A percentile compares a stretch with the other conserved stretches of the same genome.
These are phyloP conservation scores for Charadrius vociferus DNA, from an alignment of 2,113 vertebrate genomes.

Conservation along the genomic window DNA sequence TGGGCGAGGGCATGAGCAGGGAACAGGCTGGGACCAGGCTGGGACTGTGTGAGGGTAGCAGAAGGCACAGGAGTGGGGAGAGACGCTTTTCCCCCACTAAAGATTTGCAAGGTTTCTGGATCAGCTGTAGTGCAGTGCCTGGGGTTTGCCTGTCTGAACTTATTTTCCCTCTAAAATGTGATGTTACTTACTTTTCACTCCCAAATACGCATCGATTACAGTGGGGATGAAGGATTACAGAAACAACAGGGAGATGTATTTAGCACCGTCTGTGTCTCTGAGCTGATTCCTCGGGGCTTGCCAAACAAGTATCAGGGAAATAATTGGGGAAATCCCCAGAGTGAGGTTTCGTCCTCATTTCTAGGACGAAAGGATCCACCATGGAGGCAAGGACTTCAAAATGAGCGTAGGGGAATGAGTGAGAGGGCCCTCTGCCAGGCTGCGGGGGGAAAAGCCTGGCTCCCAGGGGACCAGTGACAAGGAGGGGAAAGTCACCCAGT, in stretches of 20 bases:
- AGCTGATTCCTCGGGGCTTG: background rate
- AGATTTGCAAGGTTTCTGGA: background rate
- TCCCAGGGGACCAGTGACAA: background rate
- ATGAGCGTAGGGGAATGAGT: rapidly evolving
- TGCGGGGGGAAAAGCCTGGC: rapidly evolving
- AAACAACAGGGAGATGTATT: background rate
- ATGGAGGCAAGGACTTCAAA: background rate
- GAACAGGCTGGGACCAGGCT: background rate
- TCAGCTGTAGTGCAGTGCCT: background rate
- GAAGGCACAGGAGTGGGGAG: background rate
- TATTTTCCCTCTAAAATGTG: background rate
- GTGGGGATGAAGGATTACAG: background rate
- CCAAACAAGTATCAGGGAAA: background rate
- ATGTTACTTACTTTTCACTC: background rate
- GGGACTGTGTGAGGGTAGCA: background rate
- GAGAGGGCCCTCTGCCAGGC: background rate
- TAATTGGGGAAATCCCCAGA: background rate
- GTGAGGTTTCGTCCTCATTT: background rate
- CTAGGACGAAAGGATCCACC: background rate
- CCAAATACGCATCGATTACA: background rate
- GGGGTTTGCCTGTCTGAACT: background rate
- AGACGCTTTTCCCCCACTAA: background rate
- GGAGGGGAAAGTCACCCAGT: background rate
- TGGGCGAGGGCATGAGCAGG: background rate
- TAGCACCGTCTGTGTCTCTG: background rate